Evolutionary conservation across 2,888 invertebrate species (phyloP).

Genomic region (Operophtera brumata): DNA sequence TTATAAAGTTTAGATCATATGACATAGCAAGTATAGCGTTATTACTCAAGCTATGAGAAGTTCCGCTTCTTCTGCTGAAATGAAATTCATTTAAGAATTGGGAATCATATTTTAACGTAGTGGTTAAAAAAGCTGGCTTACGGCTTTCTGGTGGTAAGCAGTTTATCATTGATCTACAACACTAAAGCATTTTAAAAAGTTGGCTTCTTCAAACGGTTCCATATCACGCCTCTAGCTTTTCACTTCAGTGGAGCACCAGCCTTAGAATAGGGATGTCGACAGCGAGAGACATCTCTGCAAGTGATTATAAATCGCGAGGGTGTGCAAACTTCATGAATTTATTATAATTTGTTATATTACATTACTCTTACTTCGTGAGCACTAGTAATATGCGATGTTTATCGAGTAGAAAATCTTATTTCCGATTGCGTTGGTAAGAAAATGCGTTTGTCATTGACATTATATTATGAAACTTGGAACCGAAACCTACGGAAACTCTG

Average conservation of each 20-base stretch:
- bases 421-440: slow-evolving; percentile 25
- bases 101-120: no score
- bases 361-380: slow-evolving; percentile 34
- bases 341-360: slow-evolving; percentile 38
- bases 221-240: no score
- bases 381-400: slow-evolving; percentile 31
- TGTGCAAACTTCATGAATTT: slow-evolving; percentile 38
- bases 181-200: no score
- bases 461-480: not conserved
- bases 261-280: slow-evolving; percentile 31
- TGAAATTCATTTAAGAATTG: no score
- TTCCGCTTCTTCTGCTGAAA: no score
- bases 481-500: no score
- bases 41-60: no score
- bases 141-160: no score
- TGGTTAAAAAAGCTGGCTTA: no score
- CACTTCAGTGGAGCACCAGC: slow-evolving; percentile 10
- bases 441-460: slow-evolving; percentile 28
- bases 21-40: no score
- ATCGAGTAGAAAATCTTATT: slow-evolving; percentile 35
- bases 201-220: not conserved
- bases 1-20: no score
- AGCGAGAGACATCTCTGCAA: slow-evolving; percentile 32
- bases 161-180: no score
- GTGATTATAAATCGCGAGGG: slow-evolving; percentile 37